Base-by-base conservation (phyloP, 2,113 vertebrate species). In the Australoheros scitulus region DNA sequence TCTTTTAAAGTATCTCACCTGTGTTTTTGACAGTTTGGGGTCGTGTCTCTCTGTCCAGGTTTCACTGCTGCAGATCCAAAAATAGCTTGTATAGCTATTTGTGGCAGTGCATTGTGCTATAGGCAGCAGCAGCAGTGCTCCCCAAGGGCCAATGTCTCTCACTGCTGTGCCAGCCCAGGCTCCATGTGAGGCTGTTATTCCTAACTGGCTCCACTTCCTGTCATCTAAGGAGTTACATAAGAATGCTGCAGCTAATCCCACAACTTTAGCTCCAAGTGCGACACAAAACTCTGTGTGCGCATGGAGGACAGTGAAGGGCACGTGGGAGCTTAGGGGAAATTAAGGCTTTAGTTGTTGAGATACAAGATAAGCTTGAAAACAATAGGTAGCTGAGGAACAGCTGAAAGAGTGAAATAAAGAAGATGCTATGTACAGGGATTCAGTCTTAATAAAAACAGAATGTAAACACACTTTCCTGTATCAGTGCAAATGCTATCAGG, bases 141-240 rank as follows among this genome's bases (percentile, higher is more conserved):
- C 84, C 87, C n/a, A 13, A 50, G 83, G 86, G 14, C 32, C 57
- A 47, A 5, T 76, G 76, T 77, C 80, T 85, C 90, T 74, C 77
- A 41, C 50, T 83, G 83, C 85, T 56, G 61, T 82, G 78, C 84
- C 86, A 58, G 84, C 75, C 80, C 5, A 17, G 76, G 77, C 59
- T 68, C 84, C 89, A 55, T 85, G 92, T 88, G 90, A 87, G 75
- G 78, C 81, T 79, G 38, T 74, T 84, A 76, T 75, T 91, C 84
- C 79, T 83, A 41, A 77, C 86, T 77, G 85, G 90, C 77, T 43
- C 68, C 63, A 29, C 87, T 83, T 92, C 88, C 88, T 88, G 83
- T 84, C 90, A 86, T 81, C 86, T 32, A 17, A 90, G 90, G 91
- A 92, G 87, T 95, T 94, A 89, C 79, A 70, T 93, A 94, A 94